Evolutionary conservation across 2,113 vertebrate species (phyloP).

Genomic region (Telmatochromis sp.): DNA sequence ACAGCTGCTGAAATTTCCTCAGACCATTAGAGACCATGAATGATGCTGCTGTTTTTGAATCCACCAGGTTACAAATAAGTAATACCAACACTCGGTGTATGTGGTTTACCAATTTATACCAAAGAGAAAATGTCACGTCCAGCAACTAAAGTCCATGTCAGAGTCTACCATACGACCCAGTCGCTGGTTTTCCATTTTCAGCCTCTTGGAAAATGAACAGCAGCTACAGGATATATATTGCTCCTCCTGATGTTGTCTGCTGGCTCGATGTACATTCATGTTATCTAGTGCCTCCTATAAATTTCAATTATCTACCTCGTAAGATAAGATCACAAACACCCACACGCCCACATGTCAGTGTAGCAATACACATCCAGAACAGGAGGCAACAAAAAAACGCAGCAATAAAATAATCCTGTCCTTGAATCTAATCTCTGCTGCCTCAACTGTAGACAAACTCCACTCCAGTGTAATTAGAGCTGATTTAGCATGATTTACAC

Average conservation of each 20-base stretch:
- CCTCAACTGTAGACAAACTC: constrained; percentile 42
- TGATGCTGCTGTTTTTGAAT: background rate
- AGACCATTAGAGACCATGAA: background rate
- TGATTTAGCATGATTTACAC: constrained; percentile 69
- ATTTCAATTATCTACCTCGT: constrained; percentile 53
- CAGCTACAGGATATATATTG: constrained; percentile 20
- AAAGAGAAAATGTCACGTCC: background rate
- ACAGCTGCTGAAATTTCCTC: background rate
- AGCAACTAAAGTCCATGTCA: background rate
- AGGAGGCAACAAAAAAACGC: constrained; percentile 14
- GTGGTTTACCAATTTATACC: background rate
- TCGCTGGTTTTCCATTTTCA: constrained; percentile 12
- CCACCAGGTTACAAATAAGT: background rate
- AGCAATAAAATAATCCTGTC: constrained; percentile 38
- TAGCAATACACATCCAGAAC: background rate
- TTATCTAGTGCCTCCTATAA: constrained; percentile 56
- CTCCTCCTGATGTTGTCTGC: constrained; percentile 2
- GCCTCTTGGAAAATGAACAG: constrained; percentile 25
- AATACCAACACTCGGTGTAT: background rate
- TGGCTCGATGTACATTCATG: background rate
- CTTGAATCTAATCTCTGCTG: constrained; percentile 46
- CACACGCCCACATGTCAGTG: background rate
- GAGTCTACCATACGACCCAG: background rate
- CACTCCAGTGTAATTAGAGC: constrained; percentile 63
- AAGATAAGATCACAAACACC: constrained; percentile 45